These are phyloP conservation scores for Celastrina argiolus DNA, from an alignment of 2,888 invertebrate species.

Conservation along the genomic window DNA sequence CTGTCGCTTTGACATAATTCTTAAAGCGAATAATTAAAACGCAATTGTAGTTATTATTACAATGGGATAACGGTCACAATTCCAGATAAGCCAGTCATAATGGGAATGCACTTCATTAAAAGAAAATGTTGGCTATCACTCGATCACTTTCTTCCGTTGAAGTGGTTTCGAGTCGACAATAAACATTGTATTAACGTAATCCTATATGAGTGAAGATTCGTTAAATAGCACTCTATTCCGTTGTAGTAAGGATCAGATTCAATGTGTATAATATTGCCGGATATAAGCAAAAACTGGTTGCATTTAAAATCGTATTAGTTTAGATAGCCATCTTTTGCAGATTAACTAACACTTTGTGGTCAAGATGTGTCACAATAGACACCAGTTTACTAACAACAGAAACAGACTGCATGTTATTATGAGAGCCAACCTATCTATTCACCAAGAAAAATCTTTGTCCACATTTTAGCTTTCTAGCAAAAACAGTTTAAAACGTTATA, in stretches of 20 bases:
- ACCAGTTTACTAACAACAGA: conserved; percentile 15
- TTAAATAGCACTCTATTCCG: conserved; percentile 29
- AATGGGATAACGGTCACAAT: conserved; percentile 29
- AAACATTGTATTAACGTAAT: conserved; percentile 48
- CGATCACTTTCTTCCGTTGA: conserved; percentile 45
- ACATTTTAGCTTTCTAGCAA: not conserved
- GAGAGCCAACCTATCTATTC: not conserved
- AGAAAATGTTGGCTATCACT: conserved; percentile 36
- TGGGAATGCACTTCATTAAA: conserved; percentile 36
- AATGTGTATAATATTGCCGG: conserved; percentile 41
- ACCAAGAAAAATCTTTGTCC: not conserved
- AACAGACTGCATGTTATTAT: conserved; percentile 22
- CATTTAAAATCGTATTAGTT: conserved; percentile 52
- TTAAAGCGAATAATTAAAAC: conserved; percentile 30
- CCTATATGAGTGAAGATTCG: conserved; percentile 23
- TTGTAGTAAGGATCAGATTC: conserved; percentile 26
- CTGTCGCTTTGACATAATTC: conserved; percentile 25
- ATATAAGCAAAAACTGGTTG: conserved; percentile 48
- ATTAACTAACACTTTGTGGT: conserved; percentile 38
- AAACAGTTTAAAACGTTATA: not conserved
- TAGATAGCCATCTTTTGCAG: conserved; percentile 70
- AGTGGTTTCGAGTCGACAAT: conserved; percentile 48
- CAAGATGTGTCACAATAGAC: conserved; percentile 16
- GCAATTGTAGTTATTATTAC: conserved; percentile 26
- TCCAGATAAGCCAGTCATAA: conserved; percentile 21